Percentiles rank a stretch among this genome's conserved stretches.
Evolutionary conservation across 2,113 vertebrate genomes (phyloP).

Genomic region (Stegastes partitus): DNA sequence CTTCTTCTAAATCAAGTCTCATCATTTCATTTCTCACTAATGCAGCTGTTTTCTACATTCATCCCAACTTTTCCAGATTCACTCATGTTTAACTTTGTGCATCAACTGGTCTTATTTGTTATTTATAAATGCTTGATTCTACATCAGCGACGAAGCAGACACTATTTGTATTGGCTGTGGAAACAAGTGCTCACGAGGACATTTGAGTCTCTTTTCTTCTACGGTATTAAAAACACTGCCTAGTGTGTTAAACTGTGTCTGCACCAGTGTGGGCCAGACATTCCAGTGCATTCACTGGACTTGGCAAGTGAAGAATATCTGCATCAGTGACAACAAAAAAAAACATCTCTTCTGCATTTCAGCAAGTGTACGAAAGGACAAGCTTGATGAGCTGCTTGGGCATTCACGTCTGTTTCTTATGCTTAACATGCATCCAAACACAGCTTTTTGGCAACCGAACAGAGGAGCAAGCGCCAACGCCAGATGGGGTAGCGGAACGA

Average conservation of each 20-base stretch:
- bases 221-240: not conserved
- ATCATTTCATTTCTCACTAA: no score
- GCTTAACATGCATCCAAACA: conserved; percentile 70
- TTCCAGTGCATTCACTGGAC: conserved; percentile 8
- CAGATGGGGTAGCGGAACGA: conserved; percentile 74
- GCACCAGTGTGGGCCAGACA: conserved; percentile 10
- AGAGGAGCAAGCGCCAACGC: conserved; percentile 55
- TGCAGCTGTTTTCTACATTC: no score
- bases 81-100: no score
- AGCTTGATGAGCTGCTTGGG: conserved; percentile 60
- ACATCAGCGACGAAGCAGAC: no score
- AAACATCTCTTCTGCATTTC: conserved; percentile 30
- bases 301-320: conserved; percentile 6
- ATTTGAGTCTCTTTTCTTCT: not conserved
- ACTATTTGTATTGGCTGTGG: not conserved
- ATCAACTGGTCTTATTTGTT: not conserved
- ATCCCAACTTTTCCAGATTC: no score
- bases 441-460: conserved; percentile 61
- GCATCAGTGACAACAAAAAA: not conserved
- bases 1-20: no score
- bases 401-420: conserved; percentile 64
- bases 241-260: conserved; percentile 3
- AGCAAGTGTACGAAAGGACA: conserved; percentile 58
- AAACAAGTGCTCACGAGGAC: not conserved
- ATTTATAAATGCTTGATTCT: not conserved